A percentile compares a stretch with the other conserved stretches of the same genome.
These are phyloP conservation scores for Diploscapter pachys DNA, from an alignment of 1,140 invertebrate genomes.

Conservation along the genomic window DNA sequence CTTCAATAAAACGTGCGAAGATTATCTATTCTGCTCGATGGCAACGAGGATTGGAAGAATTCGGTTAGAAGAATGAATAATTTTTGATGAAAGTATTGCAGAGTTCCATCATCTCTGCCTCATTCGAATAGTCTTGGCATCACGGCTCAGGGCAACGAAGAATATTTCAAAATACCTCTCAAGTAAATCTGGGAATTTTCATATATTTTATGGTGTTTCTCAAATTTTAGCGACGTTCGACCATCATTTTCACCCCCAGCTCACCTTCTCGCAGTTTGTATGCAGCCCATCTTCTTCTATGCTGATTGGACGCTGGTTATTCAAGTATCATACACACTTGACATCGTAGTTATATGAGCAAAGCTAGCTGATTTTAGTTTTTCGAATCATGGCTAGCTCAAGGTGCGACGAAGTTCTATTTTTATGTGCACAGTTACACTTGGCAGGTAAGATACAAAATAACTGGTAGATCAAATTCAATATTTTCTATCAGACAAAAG, in stretches of 20 bases:
- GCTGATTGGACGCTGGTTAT: slow-evolving; percentile 17
- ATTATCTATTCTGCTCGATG: slow-evolving; percentile 17
- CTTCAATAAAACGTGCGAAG: slow-evolving; percentile 7
- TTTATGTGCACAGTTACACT: slow-evolving; percentile 16
- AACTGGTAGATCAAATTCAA: no score
- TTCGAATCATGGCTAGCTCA: slow-evolving; percentile 23
- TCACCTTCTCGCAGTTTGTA: slow-evolving; percentile 6
- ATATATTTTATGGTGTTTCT: neutral
- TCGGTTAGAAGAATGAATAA: neutral
- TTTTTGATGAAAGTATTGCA: no score
- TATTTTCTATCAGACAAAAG: neutral
- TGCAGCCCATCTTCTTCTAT: slow-evolving; percentile 22
- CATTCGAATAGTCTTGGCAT: slow-evolving; percentile 5
- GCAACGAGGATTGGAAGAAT: slow-evolving; percentile 15
- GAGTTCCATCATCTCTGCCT: neutral
- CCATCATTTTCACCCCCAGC: neutral
- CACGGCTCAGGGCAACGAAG: neutral
- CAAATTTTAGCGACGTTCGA: slow-evolving; percentile 16
- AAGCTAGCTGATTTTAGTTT: neutral
- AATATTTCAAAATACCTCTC: slow-evolving; percentile 1
- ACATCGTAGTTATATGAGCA: no score
- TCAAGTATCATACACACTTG: neutral
- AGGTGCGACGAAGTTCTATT: slow-evolving; percentile 22
- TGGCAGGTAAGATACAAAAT: neutral
- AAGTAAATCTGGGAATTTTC: slow-evolving; percentile 9